Percentiles rank a stretch among this genome's conserved stretches.
phyloP scores from a whole-genome alignment of 1,140 invertebrate genomes.

The Phymorhynchus buccinoides region DNA sequence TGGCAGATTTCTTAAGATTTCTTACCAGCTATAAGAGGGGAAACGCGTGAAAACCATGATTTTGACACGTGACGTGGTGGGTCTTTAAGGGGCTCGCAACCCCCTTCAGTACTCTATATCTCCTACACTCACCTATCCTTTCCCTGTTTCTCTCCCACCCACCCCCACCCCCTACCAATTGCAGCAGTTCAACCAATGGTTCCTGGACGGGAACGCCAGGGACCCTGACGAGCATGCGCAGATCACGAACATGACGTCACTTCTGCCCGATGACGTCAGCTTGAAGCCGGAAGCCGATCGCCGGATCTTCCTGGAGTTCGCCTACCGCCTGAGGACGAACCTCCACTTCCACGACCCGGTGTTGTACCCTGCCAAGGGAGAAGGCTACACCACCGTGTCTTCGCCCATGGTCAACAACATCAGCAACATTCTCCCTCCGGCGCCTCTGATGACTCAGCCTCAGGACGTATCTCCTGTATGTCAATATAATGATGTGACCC shows the following conservation, averaged over 20 bases:
- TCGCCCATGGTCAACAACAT: slow-evolving; percentile 27
- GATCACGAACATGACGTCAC: slow-evolving; percentile 31
- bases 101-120: no score
- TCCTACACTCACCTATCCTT: no score
- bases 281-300: neutral
- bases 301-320: slow-evolving; percentile 25
- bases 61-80: no score
- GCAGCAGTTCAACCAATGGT: slow-evolving; percentile 30
- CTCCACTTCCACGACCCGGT: slow-evolving; percentile 24
- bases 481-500: no score
- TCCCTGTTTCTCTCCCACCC: neutral
- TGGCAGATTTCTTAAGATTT: no score
- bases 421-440: slow-evolving; percentile 9
- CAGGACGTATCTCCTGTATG: neutral
- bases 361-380: slow-evolving; percentile 1
- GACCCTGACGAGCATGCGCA: neutral
- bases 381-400: neutral
- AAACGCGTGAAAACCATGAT: no score
- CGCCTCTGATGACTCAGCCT: neutral
- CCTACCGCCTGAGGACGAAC: slow-evolving; percentile 1
- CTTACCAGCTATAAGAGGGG: no score
- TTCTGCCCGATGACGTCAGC: slow-evolving; percentile 21
- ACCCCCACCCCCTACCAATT: neutral
- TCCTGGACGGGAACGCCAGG: neutral
- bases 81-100: no score